Base-by-base conservation (phyloP, 2,113 vertebrate species). In the Xyrauchen texanus region DNA sequence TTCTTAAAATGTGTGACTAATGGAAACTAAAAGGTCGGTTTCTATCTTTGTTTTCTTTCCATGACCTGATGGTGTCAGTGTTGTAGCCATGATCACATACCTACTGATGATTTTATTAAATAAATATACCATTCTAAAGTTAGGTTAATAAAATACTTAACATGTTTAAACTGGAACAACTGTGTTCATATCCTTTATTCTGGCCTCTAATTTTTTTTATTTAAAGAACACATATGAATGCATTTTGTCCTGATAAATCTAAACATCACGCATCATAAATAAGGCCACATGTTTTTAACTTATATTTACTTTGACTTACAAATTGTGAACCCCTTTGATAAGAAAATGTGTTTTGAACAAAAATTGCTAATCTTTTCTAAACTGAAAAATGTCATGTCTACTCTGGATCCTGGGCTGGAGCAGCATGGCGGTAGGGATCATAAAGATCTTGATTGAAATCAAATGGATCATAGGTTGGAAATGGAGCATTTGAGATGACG, bases 361-460 rank as follows among this genome's bases (percentile, higher is more conserved):
- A 34, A 34, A 34, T 34, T 34, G 21, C 21, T 34, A 34, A 34
- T 34, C 3, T 34, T 34, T 34, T 49, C 2, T 49, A 49, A 6
- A 49, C 47, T 7, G 47, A 49, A 49, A 49, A 49, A 2, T 49
- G 47, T 8, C 8, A 6, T 15, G 5, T 7, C 79, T 84, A 88
- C 49, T 90, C 87, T 72, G 21, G 21, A 34, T 34, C 21, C 21
- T 34, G 21, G 21, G 21, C 21, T 34, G 82, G 84, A 3, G 87
- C 51, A 8, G 75, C 65, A 71, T 91, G 89, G 15, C 3, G 76
- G 16, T 85, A 86, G 6, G 89, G 89, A 78, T 93, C 88, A 76
- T 82, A 91, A 11, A 91, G 85, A 60, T 92, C 89, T 73, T 83
- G 85, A 58, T 77, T 86, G 78, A 87, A 91, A 82, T 93, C 88